Conservation (phyloP, 2,888 invertebrate species). For the Melieria omissa region DNA sequence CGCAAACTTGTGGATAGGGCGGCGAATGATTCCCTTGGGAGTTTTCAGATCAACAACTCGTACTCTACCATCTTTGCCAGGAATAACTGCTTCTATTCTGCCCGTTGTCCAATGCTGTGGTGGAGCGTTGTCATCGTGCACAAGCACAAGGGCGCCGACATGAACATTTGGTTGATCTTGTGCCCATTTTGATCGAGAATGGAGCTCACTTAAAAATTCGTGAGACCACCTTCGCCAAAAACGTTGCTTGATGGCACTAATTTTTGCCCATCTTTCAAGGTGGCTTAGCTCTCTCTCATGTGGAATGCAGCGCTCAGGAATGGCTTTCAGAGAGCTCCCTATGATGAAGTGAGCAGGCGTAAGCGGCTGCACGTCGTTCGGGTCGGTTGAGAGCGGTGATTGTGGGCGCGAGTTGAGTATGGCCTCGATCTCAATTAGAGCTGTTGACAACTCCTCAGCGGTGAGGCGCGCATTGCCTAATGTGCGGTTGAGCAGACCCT, state of each 20-base stretch:
- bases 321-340: constrained; percentile 21
- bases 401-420: constrained; percentile 34
- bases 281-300: constrained; percentile 4
- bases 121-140: constrained; percentile 20
- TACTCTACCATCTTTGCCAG: not conserved
- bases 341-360: constrained; percentile 33
- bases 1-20: constrained; percentile 25
- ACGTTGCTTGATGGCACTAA: constrained; percentile 20
- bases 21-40: constrained; percentile 22
- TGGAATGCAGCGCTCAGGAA: constrained; percentile 7
- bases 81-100: not conserved
- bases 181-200: constrained; percentile 23
- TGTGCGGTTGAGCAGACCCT: constrained; percentile 23
- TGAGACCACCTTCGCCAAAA: constrained; percentile 27
- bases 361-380: constrained; percentile 23
- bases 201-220: constrained; percentile 22
- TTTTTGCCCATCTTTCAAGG: constrained; percentile 3
- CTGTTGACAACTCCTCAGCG: constrained; percentile 36
- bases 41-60: constrained; percentile 19
- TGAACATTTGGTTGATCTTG: not conserved
- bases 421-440: constrained; percentile 36
- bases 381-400: constrained; percentile 30
- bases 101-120: not conserved
- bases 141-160: not conserved
- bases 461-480: constrained; percentile 17